A percentile compares a stretch with the other conserved stretches of the same genome.
Evolutionary conservation across 1,140 invertebrate genomes (phyloP).

Genomic region (Sinella curviseta): DNA sequence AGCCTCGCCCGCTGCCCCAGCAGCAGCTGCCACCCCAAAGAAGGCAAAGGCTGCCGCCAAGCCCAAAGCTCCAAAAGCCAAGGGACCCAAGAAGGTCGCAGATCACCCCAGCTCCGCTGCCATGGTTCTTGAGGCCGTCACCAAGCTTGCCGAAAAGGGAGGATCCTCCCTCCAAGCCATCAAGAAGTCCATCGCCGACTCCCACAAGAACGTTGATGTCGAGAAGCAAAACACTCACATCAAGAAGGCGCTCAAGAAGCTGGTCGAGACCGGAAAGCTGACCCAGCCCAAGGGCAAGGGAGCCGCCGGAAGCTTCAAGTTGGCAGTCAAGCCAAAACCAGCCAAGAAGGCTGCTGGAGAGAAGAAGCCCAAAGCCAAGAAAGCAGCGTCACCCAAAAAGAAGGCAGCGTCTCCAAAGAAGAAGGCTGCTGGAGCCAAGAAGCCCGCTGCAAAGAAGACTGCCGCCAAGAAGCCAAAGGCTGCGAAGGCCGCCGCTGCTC

Average conservation of each 20-base stretch:
- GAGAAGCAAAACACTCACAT: slow-evolving; percentile 50
- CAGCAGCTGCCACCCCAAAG: neutral
- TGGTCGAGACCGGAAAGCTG: slow-evolving; percentile 47
- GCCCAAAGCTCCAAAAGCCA: slow-evolving; percentile 35
- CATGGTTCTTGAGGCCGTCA: slow-evolving; percentile 56
- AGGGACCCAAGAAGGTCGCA: slow-evolving; percentile 47
- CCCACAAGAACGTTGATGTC: slow-evolving; percentile 52
- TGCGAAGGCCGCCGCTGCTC: neutral
- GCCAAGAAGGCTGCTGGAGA: slow-evolving; percentile 44
- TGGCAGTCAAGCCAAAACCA: slow-evolving; percentile 43
- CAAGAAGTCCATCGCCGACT: slow-evolving; percentile 52
- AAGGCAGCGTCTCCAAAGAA: slow-evolving; percentile 26
- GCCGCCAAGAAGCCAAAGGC: slow-evolving; percentile 18
- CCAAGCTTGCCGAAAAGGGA: slow-evolving; percentile 51
- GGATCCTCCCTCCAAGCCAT: slow-evolving; percentile 54
- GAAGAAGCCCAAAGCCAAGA: slow-evolving; percentile 48
- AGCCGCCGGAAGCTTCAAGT: slow-evolving; percentile 52
- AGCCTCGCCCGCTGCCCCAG: neutral
- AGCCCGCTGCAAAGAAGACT: slow-evolving; percentile 39
- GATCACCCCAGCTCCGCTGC: slow-evolving; percentile 53
- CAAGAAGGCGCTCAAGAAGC: slow-evolving; percentile 43
- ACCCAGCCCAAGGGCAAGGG: slow-evolving; percentile 52
- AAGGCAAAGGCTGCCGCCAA: slow-evolving; percentile 13
- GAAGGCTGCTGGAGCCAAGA: slow-evolving; percentile 32
- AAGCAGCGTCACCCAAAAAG: too few relatives aligned